Percentiles rank a stretch among this genome's conserved stretches.
Evolutionary conservation across 2,113 vertebrate genomes (phyloP).

Genomic region (Brachyistius frenatus): DNA sequence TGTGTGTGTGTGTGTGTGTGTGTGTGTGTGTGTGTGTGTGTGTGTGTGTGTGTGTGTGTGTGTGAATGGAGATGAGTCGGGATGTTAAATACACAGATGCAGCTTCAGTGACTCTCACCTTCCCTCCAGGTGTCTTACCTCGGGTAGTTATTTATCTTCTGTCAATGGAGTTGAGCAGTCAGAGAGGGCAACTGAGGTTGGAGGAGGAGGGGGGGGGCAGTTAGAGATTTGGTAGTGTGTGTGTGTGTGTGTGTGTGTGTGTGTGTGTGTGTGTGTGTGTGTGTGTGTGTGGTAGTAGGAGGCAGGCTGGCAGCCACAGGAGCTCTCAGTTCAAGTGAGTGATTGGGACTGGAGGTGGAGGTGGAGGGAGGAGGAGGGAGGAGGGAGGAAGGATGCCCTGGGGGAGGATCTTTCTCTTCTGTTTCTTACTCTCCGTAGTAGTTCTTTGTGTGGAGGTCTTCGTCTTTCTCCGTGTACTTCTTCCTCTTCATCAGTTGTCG

Average conservation of each 20-base stretch:
- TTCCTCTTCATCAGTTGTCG: conserved; percentile 20
- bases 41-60: conserved; percentile 40
- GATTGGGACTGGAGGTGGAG: conserved; percentile 63
- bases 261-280: conserved; percentile 8
- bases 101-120: conserved; percentile 74
- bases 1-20: conserved; percentile 14
- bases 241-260: conserved; percentile 13
- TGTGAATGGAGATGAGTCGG: conserved; percentile 65
- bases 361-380: no score
- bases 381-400: conserved; percentile 72
- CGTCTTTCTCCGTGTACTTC: neutral
- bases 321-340: conserved; percentile 67
- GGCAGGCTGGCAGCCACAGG: conserved; percentile 63
- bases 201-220: neutral
- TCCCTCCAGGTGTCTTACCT: conserved; percentile 48
- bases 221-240: conserved; percentile 38
- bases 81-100: conserved; percentile 59
- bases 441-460: conserved; percentile 29
- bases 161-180: conserved; percentile 59
- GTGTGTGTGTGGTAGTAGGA: conserved; percentile 51
- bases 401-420: conserved; percentile 61
- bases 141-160: conserved; percentile 59
- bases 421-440: conserved; percentile 8
- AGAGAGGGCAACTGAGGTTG: conserved; percentile 39
- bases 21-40: conserved; percentile 45